phyloP scores from a whole-genome alignment of 2,888 invertebrate genomes.

The Eudemis profundana region DNA sequence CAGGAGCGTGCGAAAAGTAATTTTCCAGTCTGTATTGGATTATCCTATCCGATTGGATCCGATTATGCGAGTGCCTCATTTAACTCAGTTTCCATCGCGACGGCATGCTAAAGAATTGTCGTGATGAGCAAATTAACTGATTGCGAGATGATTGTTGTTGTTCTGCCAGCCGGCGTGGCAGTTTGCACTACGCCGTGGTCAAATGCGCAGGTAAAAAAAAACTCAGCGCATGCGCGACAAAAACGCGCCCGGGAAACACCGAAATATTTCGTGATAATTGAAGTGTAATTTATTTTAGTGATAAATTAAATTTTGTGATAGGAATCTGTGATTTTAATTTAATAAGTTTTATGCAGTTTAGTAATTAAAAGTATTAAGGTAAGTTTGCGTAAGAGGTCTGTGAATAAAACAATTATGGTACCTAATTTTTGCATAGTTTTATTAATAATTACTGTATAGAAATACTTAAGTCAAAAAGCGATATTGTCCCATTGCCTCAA shows the following conservation, averaged over 20 bases:
- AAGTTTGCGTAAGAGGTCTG: too few species aligned
- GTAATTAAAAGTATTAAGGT: too few species aligned
- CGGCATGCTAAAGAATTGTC: conserved; percentile 51
- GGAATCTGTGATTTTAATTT: conserved; percentile 5
- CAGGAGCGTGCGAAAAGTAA: conserved; percentile 7
- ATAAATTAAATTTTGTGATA: conserved; percentile 1
- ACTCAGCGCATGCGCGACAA: conserved; percentile 62
- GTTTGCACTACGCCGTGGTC: conserved; percentile 65
- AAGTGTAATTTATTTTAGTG: background rate
- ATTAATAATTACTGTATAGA: too few species aligned
- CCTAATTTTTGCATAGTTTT: too few species aligned
- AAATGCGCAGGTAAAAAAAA: conserved; percentile 71
- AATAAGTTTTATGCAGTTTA: background rate
- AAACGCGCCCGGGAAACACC: conserved; percentile 62
- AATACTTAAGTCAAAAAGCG: too few species aligned
- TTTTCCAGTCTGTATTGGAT: conserved; percentile 8
- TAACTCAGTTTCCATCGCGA: conserved; percentile 4
- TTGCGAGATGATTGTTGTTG: conserved; percentile 60
- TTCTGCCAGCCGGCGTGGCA: conserved; percentile 56
- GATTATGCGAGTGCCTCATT: conserved; percentile 7
- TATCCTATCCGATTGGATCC: conserved; percentile 10
- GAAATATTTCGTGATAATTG: background rate
- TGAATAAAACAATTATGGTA: too few species aligned
- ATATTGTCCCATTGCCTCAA: too few species aligned
- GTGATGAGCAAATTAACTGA: conserved; percentile 61